Evolutionary conservation across 2,113 vertebrate genomes (phyloP), one percentile per base, ranked within the genome.

Genomic region (Mirza zaza): DNA sequence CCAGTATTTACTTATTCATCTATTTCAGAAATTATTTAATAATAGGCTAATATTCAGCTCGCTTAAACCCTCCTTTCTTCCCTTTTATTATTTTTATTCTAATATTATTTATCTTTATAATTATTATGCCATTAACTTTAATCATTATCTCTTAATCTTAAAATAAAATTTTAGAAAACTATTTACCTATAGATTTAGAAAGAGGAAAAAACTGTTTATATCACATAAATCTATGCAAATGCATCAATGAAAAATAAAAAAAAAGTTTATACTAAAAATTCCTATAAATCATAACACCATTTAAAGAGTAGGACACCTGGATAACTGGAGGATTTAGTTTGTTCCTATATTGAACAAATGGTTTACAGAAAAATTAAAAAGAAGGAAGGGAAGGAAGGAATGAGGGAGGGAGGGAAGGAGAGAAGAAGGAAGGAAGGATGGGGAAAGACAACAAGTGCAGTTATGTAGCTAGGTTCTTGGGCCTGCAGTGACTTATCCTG

Each of bases 11-110:
- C 45, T 75, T 92, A 86, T 73, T 68, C 21, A 65, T 39, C 4
- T 94, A 36, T 59, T 93, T 91, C 79, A 95, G 52, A 50, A 21
- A 63, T 84, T 91, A 94, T 73, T 93, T 96, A 76, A 79, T 55
- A 96, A 36, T 59, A 80, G 2, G 32, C 73, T 9, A 15, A 15
- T 48, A 45, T 96, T 92, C 95, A 96, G 13, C 42, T 92, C 45
- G 77, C 21, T 89, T 57, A n/a, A 2, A 25, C 1, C 13, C 20
- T 10, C 5, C 8, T 15, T 75, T 83, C 7, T 86, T 84, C 25
- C 13, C 67, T 71, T 48, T 77, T 76, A 68, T 79, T 57, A 57
- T 91, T 94, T 96, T 15, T 89, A 39, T 76, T 83, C 15, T 91
- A 65, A 85, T 89, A 71, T 45, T 36, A n/a, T 55, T 96, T 90